These are phyloP conservation scores for Sinhomidia bicolor DNA, from an alignment of 2,888 invertebrate species.

Conservation along the genomic window DNA sequence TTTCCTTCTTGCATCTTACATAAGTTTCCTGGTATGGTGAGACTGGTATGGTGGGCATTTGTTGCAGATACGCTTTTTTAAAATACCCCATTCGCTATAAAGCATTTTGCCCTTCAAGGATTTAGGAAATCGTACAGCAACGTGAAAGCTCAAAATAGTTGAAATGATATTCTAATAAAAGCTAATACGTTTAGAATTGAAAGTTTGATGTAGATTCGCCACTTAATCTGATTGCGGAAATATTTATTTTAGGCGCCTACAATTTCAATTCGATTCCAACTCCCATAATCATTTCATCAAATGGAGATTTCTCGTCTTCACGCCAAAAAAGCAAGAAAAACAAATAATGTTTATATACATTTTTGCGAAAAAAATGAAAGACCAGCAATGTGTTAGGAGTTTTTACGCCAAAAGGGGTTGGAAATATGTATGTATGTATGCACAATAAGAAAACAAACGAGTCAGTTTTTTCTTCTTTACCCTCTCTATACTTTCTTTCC, in stretches of 20 bases:
- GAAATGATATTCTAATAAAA: no score
- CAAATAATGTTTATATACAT: background rate
- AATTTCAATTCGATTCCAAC: background rate
- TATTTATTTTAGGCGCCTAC: background rate
- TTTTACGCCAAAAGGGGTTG: background rate
- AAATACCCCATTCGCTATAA: no score
- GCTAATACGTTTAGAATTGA: no score
- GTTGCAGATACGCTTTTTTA: no score
- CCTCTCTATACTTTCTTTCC: background rate
- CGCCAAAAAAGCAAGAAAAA: background rate
- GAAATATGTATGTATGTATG: background rate
- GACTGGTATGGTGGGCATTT: no score
- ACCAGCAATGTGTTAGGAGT: background rate
- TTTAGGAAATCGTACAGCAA: no score
- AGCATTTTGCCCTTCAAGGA: no score
- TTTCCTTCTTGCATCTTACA: no score
- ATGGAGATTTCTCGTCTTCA: background rate
- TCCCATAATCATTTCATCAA: no score
- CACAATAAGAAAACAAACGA: background rate
- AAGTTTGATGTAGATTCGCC: background rate
- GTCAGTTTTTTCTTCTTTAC: conserved; percentile 20
- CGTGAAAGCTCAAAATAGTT: no score
- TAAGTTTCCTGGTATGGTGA: no score
- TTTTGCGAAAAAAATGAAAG: background rate
- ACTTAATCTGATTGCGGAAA: background rate